Conservation (phyloP, 2,113 vertebrate species). For the Barnardius zonarius region DNA sequence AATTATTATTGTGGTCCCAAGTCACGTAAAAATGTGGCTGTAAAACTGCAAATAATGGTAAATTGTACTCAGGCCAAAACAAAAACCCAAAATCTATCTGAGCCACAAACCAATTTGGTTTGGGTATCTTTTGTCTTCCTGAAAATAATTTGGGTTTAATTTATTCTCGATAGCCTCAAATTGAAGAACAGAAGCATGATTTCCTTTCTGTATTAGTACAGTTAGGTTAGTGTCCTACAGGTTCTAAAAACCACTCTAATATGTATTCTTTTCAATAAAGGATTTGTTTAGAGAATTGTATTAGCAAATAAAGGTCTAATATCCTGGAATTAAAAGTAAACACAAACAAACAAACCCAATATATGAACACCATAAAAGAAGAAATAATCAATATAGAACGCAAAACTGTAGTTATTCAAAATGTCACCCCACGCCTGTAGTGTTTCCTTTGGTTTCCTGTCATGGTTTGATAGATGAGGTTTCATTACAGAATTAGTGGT, state of each 20-base stretch:
- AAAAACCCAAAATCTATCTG: neutral
- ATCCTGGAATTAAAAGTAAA: neutral
- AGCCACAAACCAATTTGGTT: neutral
- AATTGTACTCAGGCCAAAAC: neutral
- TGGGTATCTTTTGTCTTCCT: neutral
- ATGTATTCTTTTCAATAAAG: neutral
- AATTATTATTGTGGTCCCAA: neutral
- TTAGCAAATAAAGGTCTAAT: neutral
- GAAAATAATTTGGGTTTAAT: neutral
- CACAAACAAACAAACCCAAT: neutral
- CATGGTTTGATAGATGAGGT: neutral
- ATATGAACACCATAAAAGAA: neutral
- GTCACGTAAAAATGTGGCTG: neutral
- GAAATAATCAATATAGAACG: neutral
- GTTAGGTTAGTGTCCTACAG: neutral
- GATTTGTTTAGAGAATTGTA: neutral
- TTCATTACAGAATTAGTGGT: neutral
- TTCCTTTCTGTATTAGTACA: neutral
- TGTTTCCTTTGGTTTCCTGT: neutral
- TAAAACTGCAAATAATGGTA: neutral
- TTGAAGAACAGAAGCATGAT: neutral
- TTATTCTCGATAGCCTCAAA: neutral
- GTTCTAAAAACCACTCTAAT: neutral
- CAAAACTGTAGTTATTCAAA: neutral
- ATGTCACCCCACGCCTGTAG: neutral